phyloP scores from a whole-genome alignment of 2,888 invertebrate species.

The Cerastis rubricosa region DNA sequence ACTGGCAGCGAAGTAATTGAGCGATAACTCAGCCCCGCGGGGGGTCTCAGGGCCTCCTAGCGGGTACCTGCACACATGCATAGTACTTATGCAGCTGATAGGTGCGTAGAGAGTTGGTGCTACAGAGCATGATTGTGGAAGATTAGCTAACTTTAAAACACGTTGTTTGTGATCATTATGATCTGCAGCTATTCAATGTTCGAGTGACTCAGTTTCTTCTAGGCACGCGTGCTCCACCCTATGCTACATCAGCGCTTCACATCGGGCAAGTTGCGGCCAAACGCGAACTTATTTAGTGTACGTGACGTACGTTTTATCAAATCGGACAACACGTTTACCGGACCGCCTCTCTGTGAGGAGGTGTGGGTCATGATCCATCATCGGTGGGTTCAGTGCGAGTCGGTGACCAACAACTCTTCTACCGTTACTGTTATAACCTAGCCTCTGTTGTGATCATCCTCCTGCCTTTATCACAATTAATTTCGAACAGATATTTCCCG shows the following conservation, averaged over 20 bases:
- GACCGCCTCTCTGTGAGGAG: not conserved
- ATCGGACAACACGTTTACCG: not conserved
- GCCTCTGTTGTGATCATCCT: too few relatives aligned
- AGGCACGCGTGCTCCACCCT: too few relatives aligned
- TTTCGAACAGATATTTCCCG: not conserved
- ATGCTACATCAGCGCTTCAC: too few relatives aligned
- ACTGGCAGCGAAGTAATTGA: constrained; percentile 59
- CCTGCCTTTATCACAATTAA: too few relatives aligned
- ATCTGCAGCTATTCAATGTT: too few relatives aligned
- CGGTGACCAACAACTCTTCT: not conserved
- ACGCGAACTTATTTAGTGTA: too few relatives aligned
- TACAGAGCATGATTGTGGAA: too few relatives aligned
- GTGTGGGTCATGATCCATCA: not conserved
- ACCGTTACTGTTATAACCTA: not conserved
- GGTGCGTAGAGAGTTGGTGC: not conserved
- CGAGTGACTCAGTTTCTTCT: too few relatives aligned
- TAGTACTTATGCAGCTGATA: not conserved
- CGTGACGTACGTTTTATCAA: too few relatives aligned
- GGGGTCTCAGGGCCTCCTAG: constrained; percentile 35
- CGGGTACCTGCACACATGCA: constrained; percentile 6
- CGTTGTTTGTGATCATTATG: too few relatives aligned
- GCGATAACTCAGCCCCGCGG: constrained; percentile 62
- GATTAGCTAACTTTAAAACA: not conserved
- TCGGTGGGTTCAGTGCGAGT: not conserved
- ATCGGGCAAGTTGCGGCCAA: too few relatives aligned